phyloP scores from a whole-genome alignment of 2,797 vertebrate genomes.

The Esox lucius region DNA sequence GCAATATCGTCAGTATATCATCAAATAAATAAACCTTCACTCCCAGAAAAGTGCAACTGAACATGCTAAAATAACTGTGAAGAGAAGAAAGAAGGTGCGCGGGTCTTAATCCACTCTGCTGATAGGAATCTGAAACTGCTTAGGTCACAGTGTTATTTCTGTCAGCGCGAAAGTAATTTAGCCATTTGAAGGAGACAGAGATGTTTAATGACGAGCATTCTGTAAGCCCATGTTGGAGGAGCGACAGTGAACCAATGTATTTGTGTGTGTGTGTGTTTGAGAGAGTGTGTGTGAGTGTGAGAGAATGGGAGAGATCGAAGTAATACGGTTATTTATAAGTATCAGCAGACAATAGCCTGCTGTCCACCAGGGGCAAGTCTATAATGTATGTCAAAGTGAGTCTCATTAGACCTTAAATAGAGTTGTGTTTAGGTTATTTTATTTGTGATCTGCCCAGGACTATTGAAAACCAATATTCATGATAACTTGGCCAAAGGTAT shows the following conservation, averaged over 20 bases:
- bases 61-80: constrained; percentile 12
- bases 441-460: too few relatives aligned
- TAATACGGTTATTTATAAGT: constrained; percentile 11
- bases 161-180: constrained; percentile 22
- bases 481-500: too few relatives aligned
- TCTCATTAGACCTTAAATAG: too few relatives aligned
- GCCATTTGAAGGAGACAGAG: constrained; percentile 19
- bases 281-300: constrained; percentile 17
- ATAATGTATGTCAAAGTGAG: too few relatives aligned
- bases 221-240: neutral
- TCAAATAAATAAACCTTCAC: constrained; percentile 5
- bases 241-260: neutral
- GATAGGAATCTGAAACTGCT: constrained; percentile 21
- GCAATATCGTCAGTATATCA: neutral
- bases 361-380: neutral
- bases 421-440: too few relatives aligned
- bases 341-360: neutral
- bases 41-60: constrained; percentile 17
- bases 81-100: neutral
- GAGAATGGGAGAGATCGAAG: constrained; percentile 12
- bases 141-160: constrained; percentile 33
- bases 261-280: constrained; percentile 8
- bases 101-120: constrained; percentile 15
- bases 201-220: constrained; percentile 35
- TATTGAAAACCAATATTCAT: too few relatives aligned